Evolutionary conservation across 2,888 invertebrate species (phyloP).

Genomic region (Eupithecia centaureata): DNA sequence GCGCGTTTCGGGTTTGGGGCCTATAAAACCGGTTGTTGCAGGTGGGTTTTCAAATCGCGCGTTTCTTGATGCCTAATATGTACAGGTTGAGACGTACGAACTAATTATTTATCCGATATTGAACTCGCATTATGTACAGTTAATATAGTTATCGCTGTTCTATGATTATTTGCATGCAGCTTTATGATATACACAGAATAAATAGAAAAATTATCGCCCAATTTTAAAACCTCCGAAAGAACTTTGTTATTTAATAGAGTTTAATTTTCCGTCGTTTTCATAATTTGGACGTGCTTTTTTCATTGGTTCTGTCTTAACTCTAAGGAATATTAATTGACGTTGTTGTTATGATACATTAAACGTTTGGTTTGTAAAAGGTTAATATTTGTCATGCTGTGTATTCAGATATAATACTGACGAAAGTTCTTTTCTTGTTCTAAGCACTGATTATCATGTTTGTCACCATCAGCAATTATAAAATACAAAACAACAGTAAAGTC

Average conservation of each 20-base stretch:
- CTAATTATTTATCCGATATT: too few relatives aligned
- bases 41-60: too few relatives aligned
- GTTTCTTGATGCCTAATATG: too few relatives aligned
- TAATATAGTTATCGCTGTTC: not conserved
- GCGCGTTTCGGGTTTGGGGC: too few relatives aligned
- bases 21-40: too few relatives aligned
- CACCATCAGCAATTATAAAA: not conserved
- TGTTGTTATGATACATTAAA: constrained; percentile 1
- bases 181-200: constrained; percentile 1
- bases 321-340: not conserved
- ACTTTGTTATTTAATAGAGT: not conserved
- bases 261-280: not conserved
- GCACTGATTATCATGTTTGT: not conserved
- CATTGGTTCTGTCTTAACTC: not conserved
- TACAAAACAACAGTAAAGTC: constrained; percentile 15
- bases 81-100: too few relatives aligned
- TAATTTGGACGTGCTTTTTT: not conserved
- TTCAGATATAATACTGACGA: not conserved
- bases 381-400: not conserved
- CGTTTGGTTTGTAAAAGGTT: not conserved
- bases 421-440: not conserved
- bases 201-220: not conserved
- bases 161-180: constrained; percentile 8
- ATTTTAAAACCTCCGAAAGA: not conserved
- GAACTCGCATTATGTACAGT: not conserved